Percentiles rank a stretch among this genome's conserved stretches.
Evolutionary conservation across 1,140 invertebrate genomes (phyloP).

Genomic region (Hermetia illucens): DNA sequence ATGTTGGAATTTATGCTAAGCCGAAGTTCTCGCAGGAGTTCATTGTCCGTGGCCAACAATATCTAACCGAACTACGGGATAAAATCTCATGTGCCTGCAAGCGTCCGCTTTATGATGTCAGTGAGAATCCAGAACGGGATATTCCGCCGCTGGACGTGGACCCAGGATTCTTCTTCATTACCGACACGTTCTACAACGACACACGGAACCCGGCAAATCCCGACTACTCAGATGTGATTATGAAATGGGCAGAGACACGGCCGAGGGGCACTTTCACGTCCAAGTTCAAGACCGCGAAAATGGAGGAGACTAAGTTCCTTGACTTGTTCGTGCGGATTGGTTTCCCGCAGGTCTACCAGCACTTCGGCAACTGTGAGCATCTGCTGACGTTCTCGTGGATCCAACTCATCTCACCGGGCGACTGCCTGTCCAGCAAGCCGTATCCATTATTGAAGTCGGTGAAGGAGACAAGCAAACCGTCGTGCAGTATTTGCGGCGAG

Average conservation of each 20-base stretch:
- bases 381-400: slow-evolving; percentile 61
- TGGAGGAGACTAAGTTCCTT: slow-evolving; percentile 46
- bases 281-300: slow-evolving; percentile 37
- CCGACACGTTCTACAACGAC: slow-evolving; percentile 68
- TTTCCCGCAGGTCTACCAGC: slow-evolving; percentile 61
- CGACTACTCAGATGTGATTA: slow-evolving; percentile 49
- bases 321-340: slow-evolving; percentile 52
- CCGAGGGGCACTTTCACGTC: slow-evolving; percentile 33
- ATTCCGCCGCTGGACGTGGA: slow-evolving; percentile 32
- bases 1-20: slow-evolving; percentile 12
- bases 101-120: slow-evolving; percentile 43
- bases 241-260: slow-evolving; percentile 41
- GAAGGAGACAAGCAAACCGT: slow-evolving; percentile 24
- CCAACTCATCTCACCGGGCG: slow-evolving; percentile 36
- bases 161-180: slow-evolving; percentile 62
- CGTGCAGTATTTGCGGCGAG: slow-evolving; percentile 39
- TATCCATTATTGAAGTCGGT: slow-evolving; percentile 40
- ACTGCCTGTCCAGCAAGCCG: slow-evolving; percentile 28
- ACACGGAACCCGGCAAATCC: slow-evolving; percentile 36
- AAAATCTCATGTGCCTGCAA: slow-evolving; percentile 48
- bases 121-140: slow-evolving; percentile 35
- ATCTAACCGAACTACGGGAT: slow-evolving; percentile 47
- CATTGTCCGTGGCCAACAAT: slow-evolving; percentile 44
- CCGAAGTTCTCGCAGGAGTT: slow-evolving; percentile 40
- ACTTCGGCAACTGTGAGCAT: slow-evolving; percentile 84